Conservation (phyloP, 1,140 invertebrate species). For the Metaphire vulgaris region DNA sequence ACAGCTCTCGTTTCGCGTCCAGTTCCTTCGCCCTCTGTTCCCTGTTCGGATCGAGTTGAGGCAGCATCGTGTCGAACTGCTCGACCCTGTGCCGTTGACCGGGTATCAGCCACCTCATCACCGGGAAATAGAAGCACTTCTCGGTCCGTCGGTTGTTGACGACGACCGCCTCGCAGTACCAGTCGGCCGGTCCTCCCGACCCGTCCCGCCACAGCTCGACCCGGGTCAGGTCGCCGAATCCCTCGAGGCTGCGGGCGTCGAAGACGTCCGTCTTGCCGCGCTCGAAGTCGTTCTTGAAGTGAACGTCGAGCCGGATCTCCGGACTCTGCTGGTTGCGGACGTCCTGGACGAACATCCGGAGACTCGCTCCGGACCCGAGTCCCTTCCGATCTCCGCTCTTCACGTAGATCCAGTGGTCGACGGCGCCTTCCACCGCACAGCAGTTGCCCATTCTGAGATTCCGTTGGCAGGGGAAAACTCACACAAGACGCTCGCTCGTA, state of each 20-base stretch:
- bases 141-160: slow-evolving; percentile 46
- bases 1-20: slow-evolving; percentile 43
- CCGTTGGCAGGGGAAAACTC: too few species aligned
- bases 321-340: slow-evolving; percentile 39
- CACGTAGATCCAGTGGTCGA: slow-evolving; percentile 42
- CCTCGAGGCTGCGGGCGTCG: slow-evolving; percentile 27
- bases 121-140: slow-evolving; percentile 48
- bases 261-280: slow-evolving; percentile 47
- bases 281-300: slow-evolving; percentile 51
- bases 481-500: too few species aligned
- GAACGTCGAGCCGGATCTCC: slow-evolving; percentile 43
- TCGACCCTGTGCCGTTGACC: slow-evolving; percentile 49
- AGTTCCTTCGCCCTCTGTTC: slow-evolving; percentile 50
- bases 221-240: slow-evolving; percentile 27
- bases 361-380: slow-evolving; percentile 52
- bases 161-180: slow-evolving; percentile 52
- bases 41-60: slow-evolving; percentile 49
- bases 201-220: slow-evolving; percentile 52
- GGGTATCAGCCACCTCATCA: slow-evolving; percentile 49
- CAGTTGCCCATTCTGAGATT: slow-evolving; percentile 33
- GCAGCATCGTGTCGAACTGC: slow-evolving; percentile 52
- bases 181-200: slow-evolving; percentile 47
- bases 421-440: slow-evolving; percentile 23
- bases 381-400: slow-evolving; percentile 50
- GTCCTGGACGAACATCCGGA: slow-evolving; percentile 45